Evolutionary conservation across 2,888 invertebrate species (phyloP), one percentile per base, ranked within the genome.

Genomic region (Laspeyria flexula): DNA sequence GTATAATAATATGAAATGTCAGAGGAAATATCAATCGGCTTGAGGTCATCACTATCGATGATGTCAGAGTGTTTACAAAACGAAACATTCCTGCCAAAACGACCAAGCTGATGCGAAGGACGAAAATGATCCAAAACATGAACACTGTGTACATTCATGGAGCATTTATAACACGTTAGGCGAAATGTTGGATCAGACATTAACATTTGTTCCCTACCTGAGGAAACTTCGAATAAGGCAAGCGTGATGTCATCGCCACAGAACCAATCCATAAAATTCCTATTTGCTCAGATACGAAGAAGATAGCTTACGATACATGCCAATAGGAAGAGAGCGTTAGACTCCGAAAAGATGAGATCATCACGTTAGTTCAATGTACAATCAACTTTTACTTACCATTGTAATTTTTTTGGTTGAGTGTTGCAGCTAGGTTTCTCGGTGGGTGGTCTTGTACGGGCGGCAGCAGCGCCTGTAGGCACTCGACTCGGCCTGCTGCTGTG

Each of bases 341-440:
- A n/a, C n/a, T n/a, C n/a, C n/a, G n/a, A n/a, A n/a, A n/a, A 35
- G 23, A 27, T 16, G 34, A 37, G 7, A 29, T 29, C 29, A 37
- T 7, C 15, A 10, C 3, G 30, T 13, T 37, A 12, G 0, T 21
- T 21, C 35, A 11, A 15, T 12, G 18, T 21, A 21, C 29, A 31
- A n/a, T n/a, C 1, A 10, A 6, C 7, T 16, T n/a, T 48, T 31
- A 92, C 95, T 95, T 81, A 97, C 97, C 97, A 85, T 96, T 95
- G 85, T 96, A 97, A 83, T 98, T 97, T 86, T 95, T 95, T 81
- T 96, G 95, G 81, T 97, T 96, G 69, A 97, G 92, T 93, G 95
- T 65, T 91, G 94, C 68, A 83, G 88, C 81, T 73, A 77, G 75
- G 83, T 79, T 88, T 87, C 80, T 86, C 70, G 77, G 75, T 3